Percentiles rank a stretch among this genome's conserved stretches.
Evolutionary conservation across 2,888 invertebrate species (phyloP).

Genomic region (Cephus nigrinus): DNA sequence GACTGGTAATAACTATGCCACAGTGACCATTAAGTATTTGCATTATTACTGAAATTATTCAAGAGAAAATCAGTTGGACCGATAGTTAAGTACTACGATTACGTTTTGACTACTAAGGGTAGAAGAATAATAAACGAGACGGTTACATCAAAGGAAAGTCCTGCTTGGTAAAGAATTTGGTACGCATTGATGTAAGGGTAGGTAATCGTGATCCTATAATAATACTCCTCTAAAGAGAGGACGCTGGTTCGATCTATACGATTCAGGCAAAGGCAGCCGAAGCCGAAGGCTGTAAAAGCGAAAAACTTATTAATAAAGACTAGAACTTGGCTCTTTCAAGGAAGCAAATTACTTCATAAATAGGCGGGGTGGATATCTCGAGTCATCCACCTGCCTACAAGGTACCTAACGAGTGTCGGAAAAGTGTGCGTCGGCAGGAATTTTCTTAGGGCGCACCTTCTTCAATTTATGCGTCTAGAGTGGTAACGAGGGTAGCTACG

Average conservation of each 20-base stretch:
- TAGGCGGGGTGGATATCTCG: constrained; percentile 33
- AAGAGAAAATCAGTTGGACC: neutral
- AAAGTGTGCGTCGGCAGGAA: constrained; percentile 25
- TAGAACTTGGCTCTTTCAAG: constrained; percentile 42
- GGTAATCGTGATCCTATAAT: neutral
- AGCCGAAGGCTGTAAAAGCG: neutral
- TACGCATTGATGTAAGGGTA: neutral
- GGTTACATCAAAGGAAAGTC: neutral
- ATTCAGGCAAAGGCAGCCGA: neutral
- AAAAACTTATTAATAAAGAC: constrained; percentile 43
- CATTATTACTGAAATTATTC: neutral
- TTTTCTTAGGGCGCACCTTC: constrained; percentile 36
- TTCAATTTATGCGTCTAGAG: constrained; percentile 46
- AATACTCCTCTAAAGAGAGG: neutral
- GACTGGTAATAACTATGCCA: neutral
- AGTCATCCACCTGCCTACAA: constrained; percentile 30
- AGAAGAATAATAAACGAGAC: neutral
- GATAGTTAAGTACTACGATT: neutral
- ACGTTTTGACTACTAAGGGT: neutral
- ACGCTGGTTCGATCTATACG: neutral
- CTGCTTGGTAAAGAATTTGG: neutral
- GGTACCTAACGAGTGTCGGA: constrained; percentile 43
- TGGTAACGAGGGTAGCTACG: constrained; percentile 35
- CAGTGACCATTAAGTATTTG: neutral
- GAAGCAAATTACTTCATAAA: constrained; percentile 46